phyloP scores from a whole-genome alignment of 2,797 vertebrate genomes.

The Rhodeus uyekii region DNA sequence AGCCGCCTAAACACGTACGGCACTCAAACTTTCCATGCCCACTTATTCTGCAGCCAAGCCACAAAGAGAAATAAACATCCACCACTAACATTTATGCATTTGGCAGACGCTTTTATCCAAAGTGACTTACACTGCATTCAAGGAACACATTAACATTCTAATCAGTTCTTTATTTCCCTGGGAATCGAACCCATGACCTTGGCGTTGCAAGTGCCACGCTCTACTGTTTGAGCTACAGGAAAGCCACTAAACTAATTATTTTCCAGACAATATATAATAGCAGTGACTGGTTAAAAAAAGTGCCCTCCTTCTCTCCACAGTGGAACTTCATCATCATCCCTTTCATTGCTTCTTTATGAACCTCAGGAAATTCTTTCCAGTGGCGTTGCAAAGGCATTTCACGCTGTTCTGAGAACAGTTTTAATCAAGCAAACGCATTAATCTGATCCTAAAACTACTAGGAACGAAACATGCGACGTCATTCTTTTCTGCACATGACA shows the following conservation, averaged over 20 bases:
- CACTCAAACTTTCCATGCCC: slow-evolving; percentile 69
- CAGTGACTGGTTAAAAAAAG: not conserved
- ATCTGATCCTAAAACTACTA: slow-evolving; percentile 11
- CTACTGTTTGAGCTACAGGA: too few species aligned
- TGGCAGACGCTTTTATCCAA: too few species aligned
- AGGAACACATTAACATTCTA: too few species aligned
- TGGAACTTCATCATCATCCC: not conserved
- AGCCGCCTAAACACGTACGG: slow-evolving; percentile 38
- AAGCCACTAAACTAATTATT: not conserved
- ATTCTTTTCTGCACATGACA: not conserved
- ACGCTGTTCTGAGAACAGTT: slow-evolving; percentile 9
- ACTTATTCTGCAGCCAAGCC: slow-evolving; percentile 44
- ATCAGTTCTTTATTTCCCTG: too few species aligned
- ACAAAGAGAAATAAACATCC: not conserved
- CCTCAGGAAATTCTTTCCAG: slow-evolving; percentile 33
- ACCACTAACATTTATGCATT: too few species aligned
- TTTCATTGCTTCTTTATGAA: slow-evolving; percentile 38
- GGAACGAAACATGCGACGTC: not conserved
- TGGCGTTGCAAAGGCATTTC: not conserved
- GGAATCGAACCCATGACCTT: too few species aligned
- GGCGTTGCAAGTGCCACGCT: too few species aligned
- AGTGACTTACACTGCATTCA: too few species aligned
- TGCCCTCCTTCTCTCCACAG: not conserved
- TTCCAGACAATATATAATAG: not conserved
- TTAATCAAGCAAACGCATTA: not conserved